Evolutionary conservation across 2,888 invertebrate species (phyloP).

Genomic region (Monochamus alternatus): DNA sequence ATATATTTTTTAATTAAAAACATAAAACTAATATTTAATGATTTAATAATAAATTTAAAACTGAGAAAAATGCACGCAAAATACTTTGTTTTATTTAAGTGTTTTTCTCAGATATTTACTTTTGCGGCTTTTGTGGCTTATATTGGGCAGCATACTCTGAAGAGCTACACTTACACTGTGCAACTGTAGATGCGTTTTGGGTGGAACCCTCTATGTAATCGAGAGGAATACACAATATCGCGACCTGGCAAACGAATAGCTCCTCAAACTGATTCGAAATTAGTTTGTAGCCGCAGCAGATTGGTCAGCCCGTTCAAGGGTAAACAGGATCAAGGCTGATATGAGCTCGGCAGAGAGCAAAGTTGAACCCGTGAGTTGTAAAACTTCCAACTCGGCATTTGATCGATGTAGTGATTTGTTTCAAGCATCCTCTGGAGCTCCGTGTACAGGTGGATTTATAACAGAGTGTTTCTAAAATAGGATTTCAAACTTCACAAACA

Average conservation of each 20-base stretch:
- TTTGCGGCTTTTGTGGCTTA: too few relatives aligned
- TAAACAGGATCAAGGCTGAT: not conserved
- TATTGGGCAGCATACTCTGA: too few relatives aligned
- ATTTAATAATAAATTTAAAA: too few relatives aligned
- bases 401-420: conserved; percentile 5
- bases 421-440: not conserved
- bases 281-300: not conserved
- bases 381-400: not conserved
- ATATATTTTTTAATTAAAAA: too few relatives aligned
- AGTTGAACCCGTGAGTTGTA: too few relatives aligned
- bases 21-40: too few relatives aligned
- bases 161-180: too few relatives aligned
- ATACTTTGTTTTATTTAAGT: too few relatives aligned
- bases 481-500: conserved; percentile 15
- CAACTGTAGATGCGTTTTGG: too few relatives aligned
- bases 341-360: too few relatives aligned
- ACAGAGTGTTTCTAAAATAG: not conserved
- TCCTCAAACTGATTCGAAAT: not conserved
- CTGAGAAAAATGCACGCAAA: too few relatives aligned
- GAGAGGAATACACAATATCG: not conserved
- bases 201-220: not conserved
- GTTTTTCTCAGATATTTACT: too few relatives aligned
- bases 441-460: conserved; percentile 10
- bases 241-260: not conserved
- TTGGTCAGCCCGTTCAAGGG: not conserved